Evolutionary conservation across 37 sponge, comb jelly and placozoan species (phyloP).

Genomic region (Petrosia ficiformis): DNA sequence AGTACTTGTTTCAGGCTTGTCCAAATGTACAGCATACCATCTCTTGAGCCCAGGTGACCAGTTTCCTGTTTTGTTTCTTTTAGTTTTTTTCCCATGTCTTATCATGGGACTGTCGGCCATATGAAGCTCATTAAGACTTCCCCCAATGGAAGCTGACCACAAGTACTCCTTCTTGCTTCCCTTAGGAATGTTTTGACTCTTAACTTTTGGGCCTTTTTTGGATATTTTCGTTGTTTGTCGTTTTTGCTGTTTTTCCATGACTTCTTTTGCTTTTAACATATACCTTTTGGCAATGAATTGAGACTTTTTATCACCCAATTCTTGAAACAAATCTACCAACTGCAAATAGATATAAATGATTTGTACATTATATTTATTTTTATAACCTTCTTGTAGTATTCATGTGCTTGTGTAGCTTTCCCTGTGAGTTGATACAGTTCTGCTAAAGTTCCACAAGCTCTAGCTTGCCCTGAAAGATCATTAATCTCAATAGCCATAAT

Average conservation of each 20-base stretch:
- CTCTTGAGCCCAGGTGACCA: conserved; percentile 3
- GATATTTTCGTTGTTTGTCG: not conserved
- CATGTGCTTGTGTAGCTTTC: conserved; percentile 27
- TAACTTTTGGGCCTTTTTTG: too few relatives aligned
- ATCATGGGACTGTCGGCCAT: not conserved
- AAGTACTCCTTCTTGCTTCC: too few relatives aligned
- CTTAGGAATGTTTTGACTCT: too few relatives aligned
- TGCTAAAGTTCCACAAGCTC: conserved; percentile 39
- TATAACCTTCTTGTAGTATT: conserved; percentile 52
- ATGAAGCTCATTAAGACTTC: not conserved
- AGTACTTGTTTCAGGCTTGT: not conserved
- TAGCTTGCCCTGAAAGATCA: conserved; percentile 38
- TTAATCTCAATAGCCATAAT: conserved; percentile 26
- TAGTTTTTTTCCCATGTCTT: not conserved
- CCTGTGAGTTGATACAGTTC: conserved; percentile 26
- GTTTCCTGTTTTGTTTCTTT: not conserved
- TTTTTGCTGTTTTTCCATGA: not conserved
- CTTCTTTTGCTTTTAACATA: not conserved
- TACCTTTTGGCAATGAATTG: not conserved
- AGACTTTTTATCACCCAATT: conserved; percentile 21
- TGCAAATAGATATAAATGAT: not conserved
- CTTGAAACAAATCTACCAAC: conserved; percentile 29
- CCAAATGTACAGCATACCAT: not conserved
- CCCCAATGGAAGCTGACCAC: too few relatives aligned
- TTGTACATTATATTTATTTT: not conserved